Evolutionary conservation across 2,888 invertebrate species (phyloP).

Genomic region (Leucania comma): DNA sequence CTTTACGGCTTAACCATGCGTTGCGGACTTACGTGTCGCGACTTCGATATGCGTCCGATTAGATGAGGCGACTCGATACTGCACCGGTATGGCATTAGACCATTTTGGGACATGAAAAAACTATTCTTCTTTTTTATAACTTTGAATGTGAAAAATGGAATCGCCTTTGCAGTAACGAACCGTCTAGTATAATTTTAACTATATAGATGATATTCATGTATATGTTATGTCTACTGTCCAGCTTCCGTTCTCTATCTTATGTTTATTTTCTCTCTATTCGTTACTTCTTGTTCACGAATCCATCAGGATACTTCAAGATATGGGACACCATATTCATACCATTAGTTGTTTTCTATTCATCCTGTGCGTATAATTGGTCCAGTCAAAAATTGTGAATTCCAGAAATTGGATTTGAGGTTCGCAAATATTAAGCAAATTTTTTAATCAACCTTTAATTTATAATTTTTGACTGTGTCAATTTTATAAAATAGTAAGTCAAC

Average conservation of each 20-base stretch:
- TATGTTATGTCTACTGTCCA: constrained; percentile 52
- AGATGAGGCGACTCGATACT: constrained; percentile 46
- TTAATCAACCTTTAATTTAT: background rate
- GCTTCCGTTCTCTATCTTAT: constrained; percentile 62
- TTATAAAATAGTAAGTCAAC: constrained; percentile 52
- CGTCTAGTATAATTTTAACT: constrained; percentile 33
- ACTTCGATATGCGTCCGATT: constrained; percentile 54
- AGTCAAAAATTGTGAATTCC: constrained; percentile 19
- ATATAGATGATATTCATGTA: constrained; percentile 52
- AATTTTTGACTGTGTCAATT: constrained; percentile 54
- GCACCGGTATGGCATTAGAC: background rate
- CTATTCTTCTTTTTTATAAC: background rate
- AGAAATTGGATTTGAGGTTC: background rate
- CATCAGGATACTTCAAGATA: constrained; percentile 73
- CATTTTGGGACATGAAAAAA: background rate
- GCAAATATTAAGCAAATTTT: background rate
- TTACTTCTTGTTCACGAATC: constrained; percentile 52
- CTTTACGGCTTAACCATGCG: constrained; percentile 76
- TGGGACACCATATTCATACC: constrained; percentile 75
- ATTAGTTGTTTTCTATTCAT: constrained; percentile 70
- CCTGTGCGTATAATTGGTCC: constrained; percentile 51
- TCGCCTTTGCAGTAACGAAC: constrained; percentile 37
- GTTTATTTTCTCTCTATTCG: constrained; percentile 49
- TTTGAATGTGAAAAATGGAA: background rate
- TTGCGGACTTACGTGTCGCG: constrained; percentile 65